A percentile compares a stretch with the other conserved stretches of the same genome.
phyloP scores from a whole-genome alignment of 2,113 vertebrate genomes.

The Takifugu flavidus region DNA sequence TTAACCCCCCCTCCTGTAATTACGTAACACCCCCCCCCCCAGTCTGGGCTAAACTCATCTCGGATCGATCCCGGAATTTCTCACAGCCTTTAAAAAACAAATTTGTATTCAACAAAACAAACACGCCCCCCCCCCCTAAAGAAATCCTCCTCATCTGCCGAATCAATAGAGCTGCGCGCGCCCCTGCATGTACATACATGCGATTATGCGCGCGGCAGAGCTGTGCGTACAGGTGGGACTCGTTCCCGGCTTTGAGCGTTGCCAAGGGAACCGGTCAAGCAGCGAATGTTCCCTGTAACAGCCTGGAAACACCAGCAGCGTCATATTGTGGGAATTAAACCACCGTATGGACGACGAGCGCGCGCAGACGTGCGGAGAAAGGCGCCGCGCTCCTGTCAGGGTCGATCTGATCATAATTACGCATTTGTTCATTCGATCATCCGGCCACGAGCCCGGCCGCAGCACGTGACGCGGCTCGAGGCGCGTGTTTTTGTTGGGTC shows the following conservation, averaged over 20 bases:
- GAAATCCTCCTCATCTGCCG: neutral
- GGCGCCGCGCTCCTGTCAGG: neutral
- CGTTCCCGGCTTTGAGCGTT: constrained; percentile 56
- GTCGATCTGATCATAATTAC: neutral
- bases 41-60: constrained; percentile 19
- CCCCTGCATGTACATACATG: neutral
- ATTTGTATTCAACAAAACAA: neutral
- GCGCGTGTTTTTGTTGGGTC: constrained; percentile 24
- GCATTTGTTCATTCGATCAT: constrained; percentile 6
- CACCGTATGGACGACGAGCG: constrained; percentile 19
- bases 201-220: neutral
- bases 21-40: neutral
- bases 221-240: constrained; percentile 50
- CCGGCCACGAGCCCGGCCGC: too few species aligned
- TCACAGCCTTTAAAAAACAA: constrained; percentile 1
- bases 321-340: constrained; percentile 36
- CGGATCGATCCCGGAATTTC: constrained; percentile 15
- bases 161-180: constrained; percentile 18
- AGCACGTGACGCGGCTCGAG: neutral
- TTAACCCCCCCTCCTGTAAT: constrained; percentile 9
- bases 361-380: neutral
- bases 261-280: constrained; percentile 73
- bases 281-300: constrained; percentile 55
- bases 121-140: neutral
- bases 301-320: constrained; percentile 57